Conservation (phyloP, 2,888 invertebrate species). For the Caenorhabditis afra region DNA sequence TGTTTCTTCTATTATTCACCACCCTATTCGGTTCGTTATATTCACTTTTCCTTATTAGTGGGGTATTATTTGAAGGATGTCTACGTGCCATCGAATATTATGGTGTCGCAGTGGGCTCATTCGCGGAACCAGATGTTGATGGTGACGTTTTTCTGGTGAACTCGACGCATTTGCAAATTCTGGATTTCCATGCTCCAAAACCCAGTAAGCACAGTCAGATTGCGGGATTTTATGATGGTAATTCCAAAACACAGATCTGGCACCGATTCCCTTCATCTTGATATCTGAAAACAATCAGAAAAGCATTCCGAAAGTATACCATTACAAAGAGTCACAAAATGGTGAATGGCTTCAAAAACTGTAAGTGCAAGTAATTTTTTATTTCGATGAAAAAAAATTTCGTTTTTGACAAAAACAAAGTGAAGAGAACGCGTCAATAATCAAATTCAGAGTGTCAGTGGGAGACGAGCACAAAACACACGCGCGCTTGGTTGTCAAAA, state of each 20-base stretch:
- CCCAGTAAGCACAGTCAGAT: constrained; percentile 29
- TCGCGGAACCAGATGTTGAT: constrained; percentile 33
- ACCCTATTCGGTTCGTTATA: constrained; percentile 48
- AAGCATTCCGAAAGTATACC: constrained; percentile 23
- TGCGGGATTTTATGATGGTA: too few relatives aligned
- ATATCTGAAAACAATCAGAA: constrained; percentile 14
- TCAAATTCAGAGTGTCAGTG: constrained; percentile 34
- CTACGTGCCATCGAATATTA: constrained; percentile 57
- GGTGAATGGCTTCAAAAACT: constrained; percentile 46
- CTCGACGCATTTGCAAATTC: constrained; percentile 70
- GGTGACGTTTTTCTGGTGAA: constrained; percentile 72
- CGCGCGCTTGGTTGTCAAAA: constrained; percentile 43
- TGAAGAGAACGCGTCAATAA: constrained; percentile 8
- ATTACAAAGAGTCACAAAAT: constrained; percentile 20
- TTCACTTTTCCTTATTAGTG: constrained; percentile 21
- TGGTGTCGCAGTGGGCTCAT: constrained; percentile 31
- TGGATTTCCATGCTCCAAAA: constrained; percentile 31
- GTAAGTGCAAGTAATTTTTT: constrained; percentile 20
- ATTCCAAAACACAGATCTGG: constrained; percentile 1
- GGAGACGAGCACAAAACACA: constrained; percentile 28
- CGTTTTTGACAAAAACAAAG: neutral
- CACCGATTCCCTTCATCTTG: constrained; percentile 23
- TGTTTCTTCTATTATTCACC: constrained; percentile 74
- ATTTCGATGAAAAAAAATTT: neutral
- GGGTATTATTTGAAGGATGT: constrained; percentile 38